Conservation (phyloP, 2,888 invertebrate genomes). For the Minunthozetes semirufus region DNA sequence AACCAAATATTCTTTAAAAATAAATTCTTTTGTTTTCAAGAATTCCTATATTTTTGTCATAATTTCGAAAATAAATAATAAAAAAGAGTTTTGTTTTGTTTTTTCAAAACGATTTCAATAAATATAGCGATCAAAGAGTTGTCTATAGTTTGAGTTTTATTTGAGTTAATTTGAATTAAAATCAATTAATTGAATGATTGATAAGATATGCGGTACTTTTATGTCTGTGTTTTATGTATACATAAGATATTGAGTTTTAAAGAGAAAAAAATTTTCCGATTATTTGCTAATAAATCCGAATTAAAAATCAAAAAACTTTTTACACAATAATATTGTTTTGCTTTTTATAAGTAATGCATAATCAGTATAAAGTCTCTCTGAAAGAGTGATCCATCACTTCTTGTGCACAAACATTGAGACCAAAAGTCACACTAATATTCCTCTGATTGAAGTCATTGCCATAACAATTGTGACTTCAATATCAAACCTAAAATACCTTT, state of each 20-base stretch:
- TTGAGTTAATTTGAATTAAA: not conserved
- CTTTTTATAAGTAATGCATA: not conserved
- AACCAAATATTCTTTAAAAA: too few relatives aligned
- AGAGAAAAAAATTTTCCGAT: not conserved
- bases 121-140: too few relatives aligned
- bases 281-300: not conserved
- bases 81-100: too few relatives aligned
- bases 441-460: not conserved
- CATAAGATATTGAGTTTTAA: not conserved
- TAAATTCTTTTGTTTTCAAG: too few relatives aligned
- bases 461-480: too few relatives aligned
- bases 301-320: not conserved
- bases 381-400: too few relatives aligned
- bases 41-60: too few relatives aligned
- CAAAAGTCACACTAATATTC: constrained; percentile 14
- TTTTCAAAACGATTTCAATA: too few relatives aligned
- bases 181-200: not conserved
- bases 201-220: not conserved
- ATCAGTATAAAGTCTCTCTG: not conserved
- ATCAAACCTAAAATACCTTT: too few relatives aligned
- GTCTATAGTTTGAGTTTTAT: too few relatives aligned
- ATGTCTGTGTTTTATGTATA: not conserved
- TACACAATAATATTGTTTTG: not conserved
- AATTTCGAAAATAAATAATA: too few relatives aligned
- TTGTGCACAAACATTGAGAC: constrained; percentile 3